Evolutionary conservation across 37 sponge, comb jelly and placozoan genomes (phyloP).

Genomic region (Theonella swinhoei): DNA sequence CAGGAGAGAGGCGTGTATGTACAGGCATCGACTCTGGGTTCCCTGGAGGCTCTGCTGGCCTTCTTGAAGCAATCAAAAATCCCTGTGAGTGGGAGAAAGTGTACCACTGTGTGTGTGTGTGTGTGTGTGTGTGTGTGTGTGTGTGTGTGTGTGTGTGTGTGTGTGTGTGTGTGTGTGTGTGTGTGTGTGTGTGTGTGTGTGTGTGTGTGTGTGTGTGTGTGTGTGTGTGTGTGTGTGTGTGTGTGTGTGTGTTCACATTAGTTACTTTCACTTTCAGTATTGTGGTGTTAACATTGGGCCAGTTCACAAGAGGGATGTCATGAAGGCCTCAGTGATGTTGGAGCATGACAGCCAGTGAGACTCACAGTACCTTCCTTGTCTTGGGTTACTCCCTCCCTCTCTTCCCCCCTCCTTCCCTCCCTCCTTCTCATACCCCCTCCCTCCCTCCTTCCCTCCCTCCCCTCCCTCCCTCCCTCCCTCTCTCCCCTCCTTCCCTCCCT

Average conservation of each 20-base stretch:
- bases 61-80: constrained; percentile 96
- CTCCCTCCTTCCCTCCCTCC: too few relatives aligned
- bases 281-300: constrained; percentile 94
- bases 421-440: not conserved
- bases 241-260: not conserved
- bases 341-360: constrained; percentile 93
- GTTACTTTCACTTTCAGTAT: constrained; percentile 56
- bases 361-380: not conserved
- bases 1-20: constrained; percentile 95
- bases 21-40: constrained; percentile 97
- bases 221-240: not conserved
- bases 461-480: too few relatives aligned
- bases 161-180: not conserved
- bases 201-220: not conserved
- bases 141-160: not conserved
- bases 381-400: not conserved
- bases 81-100: constrained; percentile 64
- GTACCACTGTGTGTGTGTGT: not conserved
- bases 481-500: not conserved
- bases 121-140: not conserved
- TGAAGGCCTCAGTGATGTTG: constrained; percentile 96
- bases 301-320: constrained; percentile 98
- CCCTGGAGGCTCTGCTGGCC: constrained; percentile 94
- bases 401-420: not conserved
- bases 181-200: not conserved